Base-by-base conservation (phyloP, 2,113 vertebrate species). In the Hippocampus abdominalis region DNA sequence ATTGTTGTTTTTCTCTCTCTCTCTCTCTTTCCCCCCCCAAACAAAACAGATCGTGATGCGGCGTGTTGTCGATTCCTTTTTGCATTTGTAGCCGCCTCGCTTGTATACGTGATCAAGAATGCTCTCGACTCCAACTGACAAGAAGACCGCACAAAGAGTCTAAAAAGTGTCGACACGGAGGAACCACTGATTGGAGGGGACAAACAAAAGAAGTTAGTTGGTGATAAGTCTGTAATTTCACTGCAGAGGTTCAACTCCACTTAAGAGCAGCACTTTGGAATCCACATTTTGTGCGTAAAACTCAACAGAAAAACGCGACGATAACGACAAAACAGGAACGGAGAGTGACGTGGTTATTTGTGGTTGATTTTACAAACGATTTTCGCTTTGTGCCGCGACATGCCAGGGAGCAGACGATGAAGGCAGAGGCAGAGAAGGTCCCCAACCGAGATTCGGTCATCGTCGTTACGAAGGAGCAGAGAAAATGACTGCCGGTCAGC, bases 41-140 rank as follows among this genome's bases (percentile, higher is more conserved):
- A 46, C 62, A 78, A 56, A 72, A 63, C 59, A 64, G 49, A 75
- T 60, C n/a, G n/a, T 18, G 62, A 46, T 25, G 40, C 62, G 40
- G 23, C n/a, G 40, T 16, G 13, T 46, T 16, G 40, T 64, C 27
- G 40, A 46, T 46, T 44, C 40, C 62, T n/a, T 64, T 64, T 46
- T 64, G 62, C 40, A 16, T 64, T 13, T 46, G 62, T 7, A 64
- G 62, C 40, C 12, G 39, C n/a, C 25, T 25, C 15, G n/a, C 12
- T 8, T 8, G 21, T 46, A 64, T 25, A 63, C 36, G 11, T 46
- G 62, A 64, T 64, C 40, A 64, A 64, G 40, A 46, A 44, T 15
- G 21, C 12, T 7, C 15, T 2, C 1, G 40, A 64, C 62, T 25
- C 40, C 25, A 44, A 25, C n/a, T 44, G 62, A 46, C 62, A 44